These are phyloP conservation scores for Suricata suricatta DNA, from an alignment of 2,113 vertebrate genomes.

Conservation along the genomic window DNA sequence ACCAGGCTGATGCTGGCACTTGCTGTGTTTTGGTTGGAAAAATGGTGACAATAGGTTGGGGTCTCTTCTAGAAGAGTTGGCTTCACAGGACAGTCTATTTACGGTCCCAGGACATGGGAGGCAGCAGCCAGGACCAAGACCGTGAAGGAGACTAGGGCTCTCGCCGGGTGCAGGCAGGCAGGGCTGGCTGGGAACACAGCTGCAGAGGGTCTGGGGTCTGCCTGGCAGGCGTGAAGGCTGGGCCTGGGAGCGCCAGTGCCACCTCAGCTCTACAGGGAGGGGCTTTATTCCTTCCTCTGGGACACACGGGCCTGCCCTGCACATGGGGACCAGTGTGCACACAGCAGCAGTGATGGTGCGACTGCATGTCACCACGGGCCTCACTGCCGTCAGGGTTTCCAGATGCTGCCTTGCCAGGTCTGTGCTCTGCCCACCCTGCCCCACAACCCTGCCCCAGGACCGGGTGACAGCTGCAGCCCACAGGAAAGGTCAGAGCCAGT, in stretches of 20 bases:
- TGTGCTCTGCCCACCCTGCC: not conserved
- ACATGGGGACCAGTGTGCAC: no score
- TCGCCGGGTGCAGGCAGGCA: not conserved
- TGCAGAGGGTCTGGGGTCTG: no score
- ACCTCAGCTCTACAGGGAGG: no score
- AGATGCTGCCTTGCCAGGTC: not conserved
- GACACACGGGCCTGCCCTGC: no score
- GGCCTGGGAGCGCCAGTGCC: no score
- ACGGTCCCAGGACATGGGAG: no score
- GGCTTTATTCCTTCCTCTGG: no score
- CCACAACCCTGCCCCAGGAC: fast-evolving
- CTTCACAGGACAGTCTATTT: not conserved
- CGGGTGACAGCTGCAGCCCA: fast-evolving
- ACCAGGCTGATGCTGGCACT: not conserved
- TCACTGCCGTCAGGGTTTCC: not conserved
- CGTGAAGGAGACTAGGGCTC: not conserved
- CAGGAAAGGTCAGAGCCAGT: not conserved
- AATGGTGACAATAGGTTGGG: not conserved
- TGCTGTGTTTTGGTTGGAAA: not conserved
- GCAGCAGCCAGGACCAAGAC: no score
- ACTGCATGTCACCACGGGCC: fast-evolving
- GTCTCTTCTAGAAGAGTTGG: not conserved
- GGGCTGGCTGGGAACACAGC: not conserved
- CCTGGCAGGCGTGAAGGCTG: no score
- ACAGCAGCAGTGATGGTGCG: no score